Conservation (phyloP, 2,888 invertebrate genomes). For the Nemotelus pantherinus region DNA sequence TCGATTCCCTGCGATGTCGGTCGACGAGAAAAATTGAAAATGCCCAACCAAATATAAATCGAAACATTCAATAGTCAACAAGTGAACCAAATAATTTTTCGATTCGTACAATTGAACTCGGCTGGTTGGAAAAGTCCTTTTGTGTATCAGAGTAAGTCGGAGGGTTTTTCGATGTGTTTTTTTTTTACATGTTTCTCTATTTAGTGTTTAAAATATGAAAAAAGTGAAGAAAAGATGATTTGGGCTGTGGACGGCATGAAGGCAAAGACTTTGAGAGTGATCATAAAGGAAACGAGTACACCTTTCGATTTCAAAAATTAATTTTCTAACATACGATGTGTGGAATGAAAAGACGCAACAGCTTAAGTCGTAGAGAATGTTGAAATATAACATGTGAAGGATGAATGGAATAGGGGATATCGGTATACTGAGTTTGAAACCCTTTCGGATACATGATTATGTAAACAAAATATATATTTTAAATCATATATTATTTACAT, state of each 20-base stretch:
- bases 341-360: constrained; percentile 24
- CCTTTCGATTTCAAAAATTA: constrained; percentile 1
- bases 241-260: constrained; percentile 2
- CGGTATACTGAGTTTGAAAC: too few relatives aligned
- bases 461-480: too few relatives aligned
- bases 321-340: not conserved
- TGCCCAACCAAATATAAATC: constrained; percentile 37
- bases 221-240: not conserved
- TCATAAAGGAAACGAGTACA: constrained; percentile 22
- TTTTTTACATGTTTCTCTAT: constrained; percentile 2
- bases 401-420: not conserved
- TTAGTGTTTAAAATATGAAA: constrained; percentile 16
- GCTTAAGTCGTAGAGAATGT: constrained; percentile 3
- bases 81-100: constrained; percentile 41
- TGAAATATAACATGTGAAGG: not conserved
- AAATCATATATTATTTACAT: too few relatives aligned
- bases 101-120: constrained; percentile 37
- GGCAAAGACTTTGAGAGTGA: not conserved
- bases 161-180: constrained; percentile 18
- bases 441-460: too few relatives aligned
- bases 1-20: not conserved
- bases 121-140: constrained; percentile 29
- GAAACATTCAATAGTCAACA: constrained; percentile 31
- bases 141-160: constrained; percentile 28
- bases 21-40: constrained; percentile 18